phyloP scores from a whole-genome alignment of 1,140 invertebrate genomes.

The Eubasilissa regina region DNA sequence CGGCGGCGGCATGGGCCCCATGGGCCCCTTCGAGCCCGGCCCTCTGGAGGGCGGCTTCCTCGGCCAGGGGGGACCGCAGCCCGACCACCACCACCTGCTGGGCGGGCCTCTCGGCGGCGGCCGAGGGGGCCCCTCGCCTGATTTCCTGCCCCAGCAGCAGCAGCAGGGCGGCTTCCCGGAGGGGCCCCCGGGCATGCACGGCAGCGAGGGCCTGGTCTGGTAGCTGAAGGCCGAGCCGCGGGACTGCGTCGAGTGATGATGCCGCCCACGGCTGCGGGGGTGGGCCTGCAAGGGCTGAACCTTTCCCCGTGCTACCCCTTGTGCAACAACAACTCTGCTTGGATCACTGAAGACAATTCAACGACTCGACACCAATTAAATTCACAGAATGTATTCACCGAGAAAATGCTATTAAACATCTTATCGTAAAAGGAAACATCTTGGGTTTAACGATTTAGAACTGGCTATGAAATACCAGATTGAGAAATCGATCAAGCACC shows the following conservation, averaged over 20 bases:
- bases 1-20: conserved; percentile 40
- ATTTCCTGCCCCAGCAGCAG: conserved; percentile 65
- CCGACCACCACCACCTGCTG: conserved; percentile 70
- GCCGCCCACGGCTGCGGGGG: conserved; percentile 62
- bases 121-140: conserved; percentile 69
- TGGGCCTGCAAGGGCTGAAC: conserved; percentile 62
- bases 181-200: conserved; percentile 68
- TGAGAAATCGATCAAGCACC: too few relatives aligned
- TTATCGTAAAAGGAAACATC: too few relatives aligned
- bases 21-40: conserved; percentile 36
- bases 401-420: too few relatives aligned
- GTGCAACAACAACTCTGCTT: conserved; percentile 62
- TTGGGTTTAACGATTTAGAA: too few relatives aligned
- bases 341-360: conserved; percentile 2
- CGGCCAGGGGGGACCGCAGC: conserved; percentile 69
- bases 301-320: conserved; percentile 64
- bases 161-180: conserved; percentile 65
- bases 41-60: conserved; percentile 49
- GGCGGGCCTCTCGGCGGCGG: conserved; percentile 65
- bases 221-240: conserved; percentile 74
- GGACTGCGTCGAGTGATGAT: conserved; percentile 72
- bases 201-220: conserved; percentile 71
- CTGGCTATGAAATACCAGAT: too few relatives aligned
- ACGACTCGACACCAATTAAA: too few relatives aligned
- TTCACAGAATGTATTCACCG: too few relatives aligned